These are phyloP conservation scores for Lates calcarifer DNA, from an alignment of 2,113 vertebrate genomes.

Conservation along the genomic window DNA sequence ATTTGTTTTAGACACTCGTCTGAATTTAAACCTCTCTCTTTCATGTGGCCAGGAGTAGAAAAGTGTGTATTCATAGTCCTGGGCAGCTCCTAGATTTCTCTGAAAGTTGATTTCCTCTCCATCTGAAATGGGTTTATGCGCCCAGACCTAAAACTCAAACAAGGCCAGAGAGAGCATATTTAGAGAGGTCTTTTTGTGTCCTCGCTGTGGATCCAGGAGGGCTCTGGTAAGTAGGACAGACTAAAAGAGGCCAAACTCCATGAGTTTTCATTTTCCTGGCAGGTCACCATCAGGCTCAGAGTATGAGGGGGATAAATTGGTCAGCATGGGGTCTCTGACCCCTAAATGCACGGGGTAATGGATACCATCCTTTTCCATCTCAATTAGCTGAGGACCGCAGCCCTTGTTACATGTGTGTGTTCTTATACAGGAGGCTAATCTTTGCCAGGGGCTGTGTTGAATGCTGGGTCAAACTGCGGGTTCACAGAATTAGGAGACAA, in stretches of 20 bases:
- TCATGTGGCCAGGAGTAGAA: not conserved
- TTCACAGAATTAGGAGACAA: slow-evolving; percentile 49
- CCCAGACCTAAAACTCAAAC: slow-evolving; percentile 60
- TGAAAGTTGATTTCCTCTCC: slow-evolving; percentile 48
- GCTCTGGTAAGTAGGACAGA: slow-evolving; percentile 63
- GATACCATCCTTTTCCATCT: slow-evolving; percentile 70
- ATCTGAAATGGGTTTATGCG: slow-evolving; percentile 60
- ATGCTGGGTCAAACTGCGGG: slow-evolving; percentile 56
- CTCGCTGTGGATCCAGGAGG: slow-evolving; percentile 32
- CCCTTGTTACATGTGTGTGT: slow-evolving; percentile 28
- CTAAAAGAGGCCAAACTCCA: slow-evolving; percentile 51
- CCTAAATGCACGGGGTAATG: slow-evolving; percentile 67
- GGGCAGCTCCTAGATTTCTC: slow-evolving; percentile 32
- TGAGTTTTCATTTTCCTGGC: slow-evolving; percentile 63
- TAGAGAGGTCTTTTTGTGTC: slow-evolving; percentile 48
- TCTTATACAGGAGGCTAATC: slow-evolving; percentile 53
- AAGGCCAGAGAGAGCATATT: slow-evolving; percentile 57
- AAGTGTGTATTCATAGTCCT: slow-evolving; percentile 36
- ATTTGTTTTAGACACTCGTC: not conserved
- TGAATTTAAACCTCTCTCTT: slow-evolving; percentile 13
- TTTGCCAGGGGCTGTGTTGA: slow-evolving; percentile 53
- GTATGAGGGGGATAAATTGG: slow-evolving; percentile 53
- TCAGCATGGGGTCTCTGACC: slow-evolving; percentile 67
- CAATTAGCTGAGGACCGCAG: slow-evolving; percentile 45
- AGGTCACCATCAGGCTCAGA: slow-evolving; percentile 57